A percentile compares a stretch with the other conserved stretches of the same genome.
Conservation (phyloP, 2,797 vertebrate species). For the Sciurus carolinensis region DNA sequence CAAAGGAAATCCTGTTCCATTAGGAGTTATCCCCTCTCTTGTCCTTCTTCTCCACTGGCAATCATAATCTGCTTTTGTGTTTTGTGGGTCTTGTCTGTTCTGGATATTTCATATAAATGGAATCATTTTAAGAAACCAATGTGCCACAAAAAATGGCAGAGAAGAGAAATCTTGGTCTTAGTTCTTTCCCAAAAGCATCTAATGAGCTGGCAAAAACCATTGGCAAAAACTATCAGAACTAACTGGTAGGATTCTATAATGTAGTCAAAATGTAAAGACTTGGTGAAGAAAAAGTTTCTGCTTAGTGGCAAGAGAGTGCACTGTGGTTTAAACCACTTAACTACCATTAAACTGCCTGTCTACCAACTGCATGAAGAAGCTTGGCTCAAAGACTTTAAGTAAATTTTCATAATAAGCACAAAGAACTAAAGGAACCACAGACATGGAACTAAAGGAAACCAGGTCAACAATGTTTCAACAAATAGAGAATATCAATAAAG, state of each 20-base stretch:
- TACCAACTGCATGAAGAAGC: not conserved
- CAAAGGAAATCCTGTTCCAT: too few species aligned
- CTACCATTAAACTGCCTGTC: not conserved
- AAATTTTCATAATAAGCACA: not conserved
- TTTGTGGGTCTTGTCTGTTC: not conserved
- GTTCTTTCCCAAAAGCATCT: not conserved
- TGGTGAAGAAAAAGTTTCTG: not conserved
- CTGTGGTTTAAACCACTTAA: not conserved
- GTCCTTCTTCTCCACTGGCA: not conserved
- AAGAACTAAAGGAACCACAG: not conserved
- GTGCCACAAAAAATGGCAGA: not conserved
- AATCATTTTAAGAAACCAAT: not conserved
- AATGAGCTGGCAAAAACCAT: not conserved
- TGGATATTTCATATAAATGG: not conserved
- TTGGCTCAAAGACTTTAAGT: not conserved
- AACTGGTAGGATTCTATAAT: not conserved
- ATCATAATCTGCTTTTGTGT: not conserved
- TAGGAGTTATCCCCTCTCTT: not conserved
- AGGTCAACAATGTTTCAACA: not conserved
- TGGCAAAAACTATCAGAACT: not conserved
- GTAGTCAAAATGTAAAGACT: not conserved
- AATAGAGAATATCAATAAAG: not conserved
- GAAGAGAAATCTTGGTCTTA: not conserved
- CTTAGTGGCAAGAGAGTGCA: not conserved
- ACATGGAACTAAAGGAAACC: too few species aligned